Percentiles rank a stretch among this genome's conserved stretches.
phyloP scores from a whole-genome alignment of 1,140 invertebrate species.

The Daktulosphaira vitifoliae region DNA sequence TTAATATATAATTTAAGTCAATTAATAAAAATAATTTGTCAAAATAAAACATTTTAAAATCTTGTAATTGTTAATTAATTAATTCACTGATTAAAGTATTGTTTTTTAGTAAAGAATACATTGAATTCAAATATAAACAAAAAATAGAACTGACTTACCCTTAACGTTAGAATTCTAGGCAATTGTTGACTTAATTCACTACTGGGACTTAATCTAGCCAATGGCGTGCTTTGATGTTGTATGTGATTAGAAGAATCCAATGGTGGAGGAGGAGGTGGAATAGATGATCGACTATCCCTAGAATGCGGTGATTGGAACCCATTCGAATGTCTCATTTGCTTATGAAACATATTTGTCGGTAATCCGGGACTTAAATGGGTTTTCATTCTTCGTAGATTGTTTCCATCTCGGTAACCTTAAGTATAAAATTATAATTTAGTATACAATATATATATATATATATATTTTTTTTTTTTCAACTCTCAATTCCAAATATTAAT shows the following conservation, averaged over 20 bases:
- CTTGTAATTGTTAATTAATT: no score
- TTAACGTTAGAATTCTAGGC: slow-evolving; percentile 75
- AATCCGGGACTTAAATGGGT: slow-evolving; percentile 54
- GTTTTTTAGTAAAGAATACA: no score
- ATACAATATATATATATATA: no score
- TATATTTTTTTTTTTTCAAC: no score
- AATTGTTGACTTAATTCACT: slow-evolving; percentile 85
- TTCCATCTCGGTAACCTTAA: slow-evolving; percentile 60
- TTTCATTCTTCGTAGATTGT: slow-evolving; percentile 75
- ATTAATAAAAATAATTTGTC: no score
- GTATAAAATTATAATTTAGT: neutral
- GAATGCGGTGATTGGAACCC: slow-evolving; percentile 55
- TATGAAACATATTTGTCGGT: slow-evolving; percentile 58
- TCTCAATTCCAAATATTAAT: no score
- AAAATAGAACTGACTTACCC: no score
- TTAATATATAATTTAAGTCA: no score
- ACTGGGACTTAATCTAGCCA: slow-evolving; percentile 80
- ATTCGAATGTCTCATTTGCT: slow-evolving; percentile 58
- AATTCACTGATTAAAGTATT: no score
- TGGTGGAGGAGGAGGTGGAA: slow-evolving; percentile 52
- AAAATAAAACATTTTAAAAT: no score
- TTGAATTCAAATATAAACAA: no score
- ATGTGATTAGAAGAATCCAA: slow-evolving; percentile 49
- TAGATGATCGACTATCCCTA: slow-evolving; percentile 45
- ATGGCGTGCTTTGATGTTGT: slow-evolving; percentile 72